Evolutionary conservation across 2,113 vertebrate genomes (phyloP), one percentile per base, ranked within the genome.

Genomic region (Lota lota): DNA sequence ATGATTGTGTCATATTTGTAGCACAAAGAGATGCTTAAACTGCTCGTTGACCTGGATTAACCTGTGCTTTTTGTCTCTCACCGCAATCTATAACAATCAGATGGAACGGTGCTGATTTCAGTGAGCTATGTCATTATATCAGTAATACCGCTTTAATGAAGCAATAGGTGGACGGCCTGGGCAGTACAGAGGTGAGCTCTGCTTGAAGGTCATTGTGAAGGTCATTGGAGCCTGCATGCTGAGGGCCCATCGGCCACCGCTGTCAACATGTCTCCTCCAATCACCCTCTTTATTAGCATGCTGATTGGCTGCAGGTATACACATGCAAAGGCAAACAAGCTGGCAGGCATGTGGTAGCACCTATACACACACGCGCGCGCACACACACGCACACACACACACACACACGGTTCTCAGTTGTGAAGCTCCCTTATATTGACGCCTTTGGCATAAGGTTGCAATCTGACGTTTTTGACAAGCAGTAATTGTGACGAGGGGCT

Each of bases 251-350:
- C 53, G 69, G 75, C 68, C 50, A 47, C 22, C 65, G 17, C 73
- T 78, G 1, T 80, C 75, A 81, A 57, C 79, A 66, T 76, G 68
- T 73, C 69, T 1, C 0, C 70, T 79, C 57, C 74, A 10, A 66
- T 75, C 66, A 68, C 61, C 16, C 1, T 71, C 75, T 76, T 69
- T 20, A 73, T 79, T 67, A 60, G 64, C 53, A 69, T 70, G 83
- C 73, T 78, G 77, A 78, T 66, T 14, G 21, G 64, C 65, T 68
- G 63, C 24, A 53, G 58, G 47, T 59, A 14, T 20, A 63, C 40
- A 51, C 59, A 33, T 33, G 28, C 28, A 33, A 33, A 4, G 28
- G 7, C 28, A 33, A 33, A 33, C 28, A 4, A 33, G 28, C 28
- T 6, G 28, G 28, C 28, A 4, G 28, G 28, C 28, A 33, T 33